Conservation (phyloP, 1,140 invertebrate genomes). For the Pachyrhynchus sulphureomaculatus region DNA sequence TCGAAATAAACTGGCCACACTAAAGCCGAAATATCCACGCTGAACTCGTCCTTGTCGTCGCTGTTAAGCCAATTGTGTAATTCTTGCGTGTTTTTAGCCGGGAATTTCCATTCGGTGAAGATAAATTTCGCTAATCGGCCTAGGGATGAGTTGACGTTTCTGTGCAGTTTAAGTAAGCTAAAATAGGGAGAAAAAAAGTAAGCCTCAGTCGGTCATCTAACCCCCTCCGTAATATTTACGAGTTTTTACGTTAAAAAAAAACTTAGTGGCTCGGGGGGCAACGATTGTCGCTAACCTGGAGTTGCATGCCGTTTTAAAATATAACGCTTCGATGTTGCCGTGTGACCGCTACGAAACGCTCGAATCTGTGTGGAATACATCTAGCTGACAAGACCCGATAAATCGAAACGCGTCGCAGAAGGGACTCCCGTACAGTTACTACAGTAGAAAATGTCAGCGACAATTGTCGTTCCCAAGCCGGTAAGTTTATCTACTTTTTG, state of each 20-base stretch:
- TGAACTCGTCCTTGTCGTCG: slow-evolving; percentile 71
- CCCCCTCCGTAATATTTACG: no score
- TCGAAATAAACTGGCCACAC: slow-evolving; percentile 75
- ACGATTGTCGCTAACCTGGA: no score
- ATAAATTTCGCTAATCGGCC: slow-evolving; percentile 83
- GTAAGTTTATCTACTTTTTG: neutral
- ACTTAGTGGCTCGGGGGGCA: no score
- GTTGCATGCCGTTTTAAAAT: no score
- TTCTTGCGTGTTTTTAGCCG: slow-evolving; percentile 70
- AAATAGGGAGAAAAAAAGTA: slow-evolving; percentile 47
- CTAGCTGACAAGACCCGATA: no score
- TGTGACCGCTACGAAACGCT: no score
- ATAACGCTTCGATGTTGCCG: no score
- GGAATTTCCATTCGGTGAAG: slow-evolving; percentile 88
- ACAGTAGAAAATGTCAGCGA: neutral
- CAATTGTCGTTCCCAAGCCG: slow-evolving; percentile 2
- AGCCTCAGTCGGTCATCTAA: no score
- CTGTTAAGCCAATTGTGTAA: slow-evolving; percentile 66
- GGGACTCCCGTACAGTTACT: no score
- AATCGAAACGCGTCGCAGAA: no score
- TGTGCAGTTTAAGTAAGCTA: slow-evolving; percentile 82
- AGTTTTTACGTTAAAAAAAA: no score
- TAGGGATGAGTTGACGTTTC: slow-evolving; percentile 82
- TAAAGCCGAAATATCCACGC: slow-evolving; percentile 69
- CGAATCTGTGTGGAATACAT: no score